These are phyloP conservation scores for Bergia puertoricense DNA, from an alignment of 92 coral and sea anemone species.

Conservation along the genomic window DNA sequence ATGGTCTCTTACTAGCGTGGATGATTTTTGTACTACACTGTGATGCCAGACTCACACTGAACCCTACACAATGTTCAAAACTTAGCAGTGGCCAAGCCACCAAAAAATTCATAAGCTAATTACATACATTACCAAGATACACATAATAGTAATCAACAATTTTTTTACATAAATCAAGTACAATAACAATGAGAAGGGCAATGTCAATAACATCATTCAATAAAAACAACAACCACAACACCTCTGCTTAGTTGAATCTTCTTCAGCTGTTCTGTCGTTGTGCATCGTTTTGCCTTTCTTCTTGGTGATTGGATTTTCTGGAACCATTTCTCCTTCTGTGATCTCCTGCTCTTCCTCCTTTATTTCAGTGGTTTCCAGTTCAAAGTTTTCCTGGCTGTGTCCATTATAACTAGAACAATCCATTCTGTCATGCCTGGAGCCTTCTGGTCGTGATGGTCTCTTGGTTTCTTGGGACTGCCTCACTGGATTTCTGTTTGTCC, in stretches of 20 bases:
- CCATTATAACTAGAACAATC: constrained; percentile 13
- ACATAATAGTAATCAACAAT: too few relatives aligned
- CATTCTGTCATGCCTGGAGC: background rate
- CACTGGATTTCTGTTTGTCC: background rate
- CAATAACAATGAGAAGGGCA: background rate
- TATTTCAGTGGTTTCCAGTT: constrained; percentile 5
- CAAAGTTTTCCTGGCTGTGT: background rate
- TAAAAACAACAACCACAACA: background rate
- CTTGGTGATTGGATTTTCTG: background rate
- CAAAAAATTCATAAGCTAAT: too few relatives aligned
- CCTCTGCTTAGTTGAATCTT: constrained; percentile 14
- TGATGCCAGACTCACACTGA: too few relatives aligned
- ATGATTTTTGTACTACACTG: too few relatives aligned
- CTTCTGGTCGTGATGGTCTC: constrained; percentile 8
- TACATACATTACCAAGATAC: too few relatives aligned
- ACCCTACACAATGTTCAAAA: too few relatives aligned
- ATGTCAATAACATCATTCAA: too few relatives aligned
- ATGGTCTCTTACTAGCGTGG: too few relatives aligned
- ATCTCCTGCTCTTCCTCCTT: constrained; percentile 27
- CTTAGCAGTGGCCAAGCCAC: too few relatives aligned
- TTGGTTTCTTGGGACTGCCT: background rate
- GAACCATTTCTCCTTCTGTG: background rate
- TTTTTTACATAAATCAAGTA: background rate
- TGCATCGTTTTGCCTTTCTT: constrained; percentile 21
- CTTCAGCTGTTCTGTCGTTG: background rate